phyloP scores from a whole-genome alignment of 1,140 invertebrate species.

The Camponotus floridanus region DNA sequence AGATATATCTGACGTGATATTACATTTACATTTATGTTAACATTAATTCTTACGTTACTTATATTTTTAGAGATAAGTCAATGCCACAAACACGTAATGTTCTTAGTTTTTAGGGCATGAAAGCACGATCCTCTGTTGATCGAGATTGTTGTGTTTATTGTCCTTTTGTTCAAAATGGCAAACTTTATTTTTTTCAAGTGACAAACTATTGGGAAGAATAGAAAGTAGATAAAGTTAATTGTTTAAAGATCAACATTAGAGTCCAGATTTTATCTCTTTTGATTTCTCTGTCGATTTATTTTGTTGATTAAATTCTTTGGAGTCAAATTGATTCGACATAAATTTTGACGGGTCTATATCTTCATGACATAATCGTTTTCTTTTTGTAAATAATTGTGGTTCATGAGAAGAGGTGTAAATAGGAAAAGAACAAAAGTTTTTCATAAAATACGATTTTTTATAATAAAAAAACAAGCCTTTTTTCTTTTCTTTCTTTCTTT shows the following conservation, averaged over 20 bases:
- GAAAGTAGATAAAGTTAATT: not conserved
- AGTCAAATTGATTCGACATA: not conserved
- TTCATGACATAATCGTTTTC: not conserved
- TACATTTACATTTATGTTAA: not conserved
- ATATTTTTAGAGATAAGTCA: constrained; percentile 20
- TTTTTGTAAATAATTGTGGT: constrained; percentile 22
- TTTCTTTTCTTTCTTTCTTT: too few relatives aligned
- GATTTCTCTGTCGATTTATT: not conserved
- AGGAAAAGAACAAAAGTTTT: too few relatives aligned
- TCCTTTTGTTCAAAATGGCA: not conserved
- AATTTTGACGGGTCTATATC: too few relatives aligned
- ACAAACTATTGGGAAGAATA: not conserved
- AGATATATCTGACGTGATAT: constrained; percentile 26
- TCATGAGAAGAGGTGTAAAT: too few relatives aligned
- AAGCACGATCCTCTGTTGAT: not conserved
- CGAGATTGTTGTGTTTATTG: not conserved
- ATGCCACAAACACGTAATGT: not conserved
- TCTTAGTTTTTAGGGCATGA: constrained; percentile 13
- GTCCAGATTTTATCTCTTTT: not conserved
- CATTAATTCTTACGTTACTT: constrained; percentile 10
- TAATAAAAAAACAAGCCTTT: too few relatives aligned
- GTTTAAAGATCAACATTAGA: not conserved
- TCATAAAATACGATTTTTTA: too few relatives aligned
- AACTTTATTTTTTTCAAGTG: not conserved
- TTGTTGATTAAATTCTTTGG: constrained; percentile 8